These are phyloP conservation scores for Marmota monax DNA, from an alignment of 2,113 vertebrate genomes.

Conservation along the genomic window DNA sequence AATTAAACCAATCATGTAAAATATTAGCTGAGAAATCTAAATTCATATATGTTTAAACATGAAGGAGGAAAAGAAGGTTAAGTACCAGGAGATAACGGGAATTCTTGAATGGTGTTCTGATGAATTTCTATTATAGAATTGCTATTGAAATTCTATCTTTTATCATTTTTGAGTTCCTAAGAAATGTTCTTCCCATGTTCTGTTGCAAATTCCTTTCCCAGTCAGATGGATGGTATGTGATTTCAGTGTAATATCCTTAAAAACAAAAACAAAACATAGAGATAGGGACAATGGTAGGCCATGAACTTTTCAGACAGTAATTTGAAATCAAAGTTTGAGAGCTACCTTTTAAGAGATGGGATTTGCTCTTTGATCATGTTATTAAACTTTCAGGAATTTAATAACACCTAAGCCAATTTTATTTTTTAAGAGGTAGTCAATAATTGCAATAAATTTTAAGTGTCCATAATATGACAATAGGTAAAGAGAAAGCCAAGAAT, in stretches of 20 bases:
- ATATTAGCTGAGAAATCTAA: conserved; percentile 19
- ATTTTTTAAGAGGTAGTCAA: conserved; percentile 37
- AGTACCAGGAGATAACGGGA: background rate
- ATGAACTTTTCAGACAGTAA: conserved; percentile 8
- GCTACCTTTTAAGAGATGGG: background rate
- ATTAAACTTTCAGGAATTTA: conserved; percentile 74
- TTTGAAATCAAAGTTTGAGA: conserved; percentile 61
- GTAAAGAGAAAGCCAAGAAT: conserved; percentile 25
- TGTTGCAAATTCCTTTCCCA: background rate
- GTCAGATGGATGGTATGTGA: background rate
- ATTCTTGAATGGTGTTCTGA: background rate
- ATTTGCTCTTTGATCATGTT: conserved; percentile 69
- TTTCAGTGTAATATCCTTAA: background rate
- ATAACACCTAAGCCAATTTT: conserved; percentile 57
- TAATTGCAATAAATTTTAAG: conserved; percentile 63
- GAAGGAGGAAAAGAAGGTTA: background rate
- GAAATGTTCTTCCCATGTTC: background rate
- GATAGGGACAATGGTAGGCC: background rate
- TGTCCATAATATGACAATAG: conserved; percentile 11
- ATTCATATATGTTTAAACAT: background rate
- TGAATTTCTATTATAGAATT: conserved; percentile 29
- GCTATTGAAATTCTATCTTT: background rate
- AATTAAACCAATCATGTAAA: background rate
- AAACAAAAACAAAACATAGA: background rate
- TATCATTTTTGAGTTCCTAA: background rate